Conservation (phyloP, 2,113 vertebrate species). For the Cynopterus brachyotis region DNA sequence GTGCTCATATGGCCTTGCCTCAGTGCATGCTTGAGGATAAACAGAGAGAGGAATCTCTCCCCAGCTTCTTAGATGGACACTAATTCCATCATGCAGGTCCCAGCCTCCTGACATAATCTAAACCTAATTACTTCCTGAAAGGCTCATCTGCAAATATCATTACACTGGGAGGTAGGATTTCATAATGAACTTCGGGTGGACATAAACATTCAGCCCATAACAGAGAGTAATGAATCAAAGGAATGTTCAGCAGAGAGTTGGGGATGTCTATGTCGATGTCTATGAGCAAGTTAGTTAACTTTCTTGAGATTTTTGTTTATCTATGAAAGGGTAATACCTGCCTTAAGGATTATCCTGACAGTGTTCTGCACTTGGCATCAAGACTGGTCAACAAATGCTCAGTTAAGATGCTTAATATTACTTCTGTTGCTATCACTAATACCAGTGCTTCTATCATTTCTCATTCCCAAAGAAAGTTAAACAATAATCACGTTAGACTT, state of each 20-base stretch:
- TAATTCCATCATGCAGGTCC: background rate
- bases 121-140: background rate
- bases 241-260: background rate
- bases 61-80: background rate
- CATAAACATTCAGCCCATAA: background rate
- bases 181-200: background rate
- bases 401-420: background rate
- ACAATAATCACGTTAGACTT: background rate
- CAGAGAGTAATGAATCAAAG: background rate
- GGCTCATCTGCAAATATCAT: background rate
- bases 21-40: background rate
- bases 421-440: background rate
- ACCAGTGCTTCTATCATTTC: background rate
- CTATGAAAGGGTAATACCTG: background rate
- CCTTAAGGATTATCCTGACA: background rate
- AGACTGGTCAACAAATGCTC: background rate
- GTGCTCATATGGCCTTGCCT: background rate
- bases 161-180: background rate
- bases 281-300: background rate
- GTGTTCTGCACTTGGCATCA: background rate
- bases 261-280: background rate
- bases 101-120: background rate
- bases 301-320: background rate
- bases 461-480: background rate
- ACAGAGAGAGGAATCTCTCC: background rate